phyloP scores from a whole-genome alignment of 2,888 invertebrate genomes.

The Chaetogeoica ovagalla region DNA sequence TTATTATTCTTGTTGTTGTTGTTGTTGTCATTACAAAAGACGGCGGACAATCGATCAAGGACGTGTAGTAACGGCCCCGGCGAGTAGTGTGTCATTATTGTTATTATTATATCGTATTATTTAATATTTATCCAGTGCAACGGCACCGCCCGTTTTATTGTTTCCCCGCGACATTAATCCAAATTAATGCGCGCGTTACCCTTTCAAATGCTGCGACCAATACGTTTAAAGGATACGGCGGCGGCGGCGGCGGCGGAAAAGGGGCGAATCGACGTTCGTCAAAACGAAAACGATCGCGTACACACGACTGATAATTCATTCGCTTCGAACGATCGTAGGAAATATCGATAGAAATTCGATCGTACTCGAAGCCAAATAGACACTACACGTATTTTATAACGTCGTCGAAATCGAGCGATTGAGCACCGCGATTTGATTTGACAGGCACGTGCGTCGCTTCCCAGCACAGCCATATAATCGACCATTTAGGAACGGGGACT shows the following conservation, averaged over 20 bases:
- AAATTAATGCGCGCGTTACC: constrained; percentile 38
- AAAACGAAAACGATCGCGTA: too few relatives aligned
- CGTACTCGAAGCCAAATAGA: too few relatives aligned
- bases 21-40: constrained; percentile 47
- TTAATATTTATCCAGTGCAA: constrained; percentile 47
- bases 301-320: too few relatives aligned
- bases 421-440: too few relatives aligned
- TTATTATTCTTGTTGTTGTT: constrained; percentile 20
- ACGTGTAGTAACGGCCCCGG: constrained; percentile 3
- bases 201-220: constrained; percentile 1
- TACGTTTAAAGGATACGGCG: constrained; percentile 5
- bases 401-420: too few relatives aligned
- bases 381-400: too few relatives aligned
- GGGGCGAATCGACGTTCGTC: neutral
- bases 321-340: too few relatives aligned
- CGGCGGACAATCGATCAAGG: constrained; percentile 50
- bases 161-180: constrained; percentile 43
- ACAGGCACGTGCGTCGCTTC: too few relatives aligned
- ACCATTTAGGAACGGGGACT: too few relatives aligned
- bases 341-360: too few relatives aligned
- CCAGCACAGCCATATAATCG: too few relatives aligned
- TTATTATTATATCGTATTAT: constrained; percentile 45
- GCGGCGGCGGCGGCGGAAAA: neutral
- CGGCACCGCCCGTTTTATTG: constrained; percentile 28
- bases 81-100: constrained; percentile 48